phyloP scores from a whole-genome alignment of 1,140 invertebrate species.

The Goniozus legneri region DNA sequence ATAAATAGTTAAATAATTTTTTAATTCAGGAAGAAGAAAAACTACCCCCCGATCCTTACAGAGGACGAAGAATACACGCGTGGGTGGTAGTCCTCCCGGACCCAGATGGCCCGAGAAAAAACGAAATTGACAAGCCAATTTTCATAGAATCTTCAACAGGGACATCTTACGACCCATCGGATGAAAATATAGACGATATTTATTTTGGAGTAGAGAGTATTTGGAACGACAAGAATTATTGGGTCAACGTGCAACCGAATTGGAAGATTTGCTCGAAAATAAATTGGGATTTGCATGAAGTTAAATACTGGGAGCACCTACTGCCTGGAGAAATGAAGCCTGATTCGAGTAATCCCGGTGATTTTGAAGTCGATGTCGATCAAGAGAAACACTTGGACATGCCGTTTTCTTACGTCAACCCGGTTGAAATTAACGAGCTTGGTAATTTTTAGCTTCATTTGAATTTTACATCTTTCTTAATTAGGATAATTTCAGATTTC shows the following conservation, averaged over 20 bases:
- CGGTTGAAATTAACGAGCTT: constrained; percentile 64
- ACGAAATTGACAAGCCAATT: constrained; percentile 62
- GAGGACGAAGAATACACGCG: constrained; percentile 73
- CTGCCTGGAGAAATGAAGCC: constrained; percentile 60
- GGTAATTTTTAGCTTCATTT: constrained; percentile 46
- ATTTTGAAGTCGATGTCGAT: constrained; percentile 29
- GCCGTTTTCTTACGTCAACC: constrained; percentile 74
- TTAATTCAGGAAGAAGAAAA: constrained; percentile 65
- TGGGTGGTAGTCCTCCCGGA: constrained; percentile 75
- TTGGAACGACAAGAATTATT: constrained; percentile 88
- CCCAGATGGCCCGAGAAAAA: constrained; percentile 35
- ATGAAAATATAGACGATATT: constrained; percentile 57
- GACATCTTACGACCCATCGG: constrained; percentile 27
- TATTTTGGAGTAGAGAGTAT: constrained; percentile 80
- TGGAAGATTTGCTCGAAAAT: constrained; percentile 47
- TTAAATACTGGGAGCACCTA: constrained; percentile 66
- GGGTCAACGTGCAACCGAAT: constrained; percentile 69
- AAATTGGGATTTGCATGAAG: constrained; percentile 60
- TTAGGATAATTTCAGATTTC: constrained; percentile 57
- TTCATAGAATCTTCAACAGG: constrained; percentile 85
- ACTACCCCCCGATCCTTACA: constrained; percentile 65
- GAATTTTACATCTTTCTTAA: constrained; percentile 1
- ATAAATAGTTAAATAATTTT: too few species aligned
- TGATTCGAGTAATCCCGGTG: constrained; percentile 26
- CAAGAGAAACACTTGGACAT: constrained; percentile 75